phyloP scores from a whole-genome alignment of 2,113 vertebrate species.

The Tyrannus savana region DNA sequence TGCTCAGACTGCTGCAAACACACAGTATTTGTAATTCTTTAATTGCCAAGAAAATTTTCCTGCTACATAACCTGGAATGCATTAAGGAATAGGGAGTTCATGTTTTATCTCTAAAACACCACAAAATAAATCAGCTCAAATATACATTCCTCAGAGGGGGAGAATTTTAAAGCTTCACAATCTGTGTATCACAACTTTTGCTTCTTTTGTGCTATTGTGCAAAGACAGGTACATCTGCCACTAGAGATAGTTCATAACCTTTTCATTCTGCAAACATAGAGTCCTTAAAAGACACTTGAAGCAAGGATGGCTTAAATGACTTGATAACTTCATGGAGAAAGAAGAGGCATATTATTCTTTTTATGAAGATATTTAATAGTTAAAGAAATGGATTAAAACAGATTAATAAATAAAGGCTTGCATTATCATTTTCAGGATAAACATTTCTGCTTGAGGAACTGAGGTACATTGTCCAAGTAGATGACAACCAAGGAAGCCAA shows the following conservation, averaged over 20 bases:
- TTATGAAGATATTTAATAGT: slow-evolving; percentile 1
- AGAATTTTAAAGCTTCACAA: not conserved
- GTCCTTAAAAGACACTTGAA: not conserved
- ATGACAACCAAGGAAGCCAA: not conserved
- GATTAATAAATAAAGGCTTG: not conserved
- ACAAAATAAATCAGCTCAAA: not conserved
- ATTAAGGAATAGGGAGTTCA: not conserved
- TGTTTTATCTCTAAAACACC: not conserved
- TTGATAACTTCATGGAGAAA: not conserved
- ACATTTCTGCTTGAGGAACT: not conserved
- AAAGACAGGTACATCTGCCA: not conserved
- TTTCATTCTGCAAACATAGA: not conserved
- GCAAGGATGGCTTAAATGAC: not conserved
- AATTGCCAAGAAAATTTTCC: not conserved
- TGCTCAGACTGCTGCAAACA: not conserved
- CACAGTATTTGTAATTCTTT: not conserved
- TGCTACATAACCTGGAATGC: not conserved
- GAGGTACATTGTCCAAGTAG: not conserved
- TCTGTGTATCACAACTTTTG: not conserved
- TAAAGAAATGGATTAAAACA: slow-evolving; percentile 11
- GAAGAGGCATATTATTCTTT: not conserved
- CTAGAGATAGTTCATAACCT: not conserved
- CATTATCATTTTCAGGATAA: not conserved
- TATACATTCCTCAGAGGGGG: not conserved
- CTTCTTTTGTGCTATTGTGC: not conserved